A percentile compares a stretch with the other conserved stretches of the same genome.
These are phyloP conservation scores for Amblyteles armatorius DNA, from an alignment of 2,888 invertebrate species.

Conservation along the genomic window DNA sequence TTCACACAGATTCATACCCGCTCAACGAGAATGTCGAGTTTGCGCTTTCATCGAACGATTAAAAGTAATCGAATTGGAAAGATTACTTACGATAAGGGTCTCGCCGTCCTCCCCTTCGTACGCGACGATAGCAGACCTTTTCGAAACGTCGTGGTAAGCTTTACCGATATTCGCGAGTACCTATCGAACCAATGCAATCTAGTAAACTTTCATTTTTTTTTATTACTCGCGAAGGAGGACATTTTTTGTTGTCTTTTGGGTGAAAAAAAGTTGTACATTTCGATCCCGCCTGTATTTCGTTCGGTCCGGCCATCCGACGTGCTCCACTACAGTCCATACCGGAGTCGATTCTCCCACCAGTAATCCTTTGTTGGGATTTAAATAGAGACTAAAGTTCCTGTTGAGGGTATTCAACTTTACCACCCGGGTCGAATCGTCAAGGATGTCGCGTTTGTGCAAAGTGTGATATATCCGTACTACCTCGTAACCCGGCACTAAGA, in stretches of 20 bases:
- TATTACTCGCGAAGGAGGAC: not conserved
- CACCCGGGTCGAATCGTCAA: constrained; percentile 44
- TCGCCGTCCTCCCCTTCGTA: constrained; percentile 8
- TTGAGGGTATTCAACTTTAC: constrained; percentile 73
- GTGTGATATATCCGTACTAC: constrained; percentile 75
- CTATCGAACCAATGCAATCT: too few relatives aligned
- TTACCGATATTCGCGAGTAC: constrained; percentile 40
- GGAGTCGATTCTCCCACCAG: constrained; percentile 75
- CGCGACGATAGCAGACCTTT: constrained; percentile 17
- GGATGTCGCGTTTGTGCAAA: constrained; percentile 30
- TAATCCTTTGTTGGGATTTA: constrained; percentile 76
- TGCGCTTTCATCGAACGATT: too few relatives aligned
- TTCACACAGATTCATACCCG: too few relatives aligned
- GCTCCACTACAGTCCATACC: constrained; percentile 74
- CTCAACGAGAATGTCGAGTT: too few relatives aligned
- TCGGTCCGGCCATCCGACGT: constrained; percentile 68
- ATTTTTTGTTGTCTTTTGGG: not conserved
- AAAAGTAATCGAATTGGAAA: not conserved
- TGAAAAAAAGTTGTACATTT: constrained; percentile 66
- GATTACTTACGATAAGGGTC: constrained; percentile 48
- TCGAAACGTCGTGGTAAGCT: constrained; percentile 51
- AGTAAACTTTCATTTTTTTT: constrained; percentile 12
- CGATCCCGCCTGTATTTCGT: constrained; percentile 70
- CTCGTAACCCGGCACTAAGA: constrained; percentile 78
- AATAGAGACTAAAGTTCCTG: constrained; percentile 73